phyloP scores from a whole-genome alignment of 2,797 vertebrate species.

The Naso thynnoides region DNA sequence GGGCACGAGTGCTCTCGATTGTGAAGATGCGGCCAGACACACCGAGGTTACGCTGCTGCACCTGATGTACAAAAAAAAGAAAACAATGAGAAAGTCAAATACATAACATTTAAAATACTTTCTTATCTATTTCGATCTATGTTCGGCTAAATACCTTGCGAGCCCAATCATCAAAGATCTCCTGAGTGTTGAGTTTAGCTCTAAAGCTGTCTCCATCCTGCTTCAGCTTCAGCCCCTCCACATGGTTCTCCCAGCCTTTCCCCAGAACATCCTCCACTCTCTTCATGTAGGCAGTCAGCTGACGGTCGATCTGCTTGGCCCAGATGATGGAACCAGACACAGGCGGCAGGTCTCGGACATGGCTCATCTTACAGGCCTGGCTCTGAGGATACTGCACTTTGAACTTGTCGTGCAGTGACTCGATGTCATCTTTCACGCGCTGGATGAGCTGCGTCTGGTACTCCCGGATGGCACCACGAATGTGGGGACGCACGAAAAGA shows the following conservation, averaged over 20 bases:
- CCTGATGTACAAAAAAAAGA: constrained; percentile 54
- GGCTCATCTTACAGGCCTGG: constrained; percentile 99
- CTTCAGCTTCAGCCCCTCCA: constrained; percentile 99
- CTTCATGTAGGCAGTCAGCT: constrained; percentile 99
- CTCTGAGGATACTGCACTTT: constrained; percentile 99
- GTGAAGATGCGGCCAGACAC: constrained; percentile 98
- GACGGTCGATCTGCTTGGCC: constrained; percentile 99
- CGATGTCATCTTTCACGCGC: constrained; percentile 98
- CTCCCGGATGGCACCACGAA: constrained; percentile 96
- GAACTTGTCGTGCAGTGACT: constrained; percentile 99
- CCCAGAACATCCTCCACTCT: constrained; percentile 98
- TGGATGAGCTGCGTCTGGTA: constrained; percentile 99
- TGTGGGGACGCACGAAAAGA: constrained; percentile 97
- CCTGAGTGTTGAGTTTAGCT: constrained; percentile 98
- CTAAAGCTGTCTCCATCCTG: constrained; percentile 99
- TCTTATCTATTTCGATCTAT: neutral
- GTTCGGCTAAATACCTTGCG: constrained; percentile 87
- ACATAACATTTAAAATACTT: neutral
- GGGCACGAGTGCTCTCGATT: constrained; percentile 94
- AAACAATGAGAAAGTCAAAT: neutral
- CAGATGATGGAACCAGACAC: constrained; percentile 99
- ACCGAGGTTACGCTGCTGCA: constrained; percentile 97
- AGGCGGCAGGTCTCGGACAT: constrained; percentile 95
- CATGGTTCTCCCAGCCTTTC: constrained; percentile 99
- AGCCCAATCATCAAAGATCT: constrained; percentile 99